phyloP scores from a whole-genome alignment of 1,140 invertebrate species.

The Penaeus vannamei region DNA sequence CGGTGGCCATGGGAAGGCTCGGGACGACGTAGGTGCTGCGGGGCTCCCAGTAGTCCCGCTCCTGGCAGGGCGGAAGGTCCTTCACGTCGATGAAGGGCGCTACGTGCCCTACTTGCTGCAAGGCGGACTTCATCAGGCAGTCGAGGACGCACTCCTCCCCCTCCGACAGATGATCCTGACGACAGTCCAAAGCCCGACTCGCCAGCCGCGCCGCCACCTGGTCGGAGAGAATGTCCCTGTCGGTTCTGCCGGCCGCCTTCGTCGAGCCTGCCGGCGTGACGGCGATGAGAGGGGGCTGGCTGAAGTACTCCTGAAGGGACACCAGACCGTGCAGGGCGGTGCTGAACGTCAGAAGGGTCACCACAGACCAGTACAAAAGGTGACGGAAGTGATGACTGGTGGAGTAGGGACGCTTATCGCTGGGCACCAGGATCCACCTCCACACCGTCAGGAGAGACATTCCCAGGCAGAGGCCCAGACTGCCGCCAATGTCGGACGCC shows the following conservation, averaged over 20 bases:
- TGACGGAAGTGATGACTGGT: not conserved
- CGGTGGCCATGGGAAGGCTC: conserved; percentile 29
- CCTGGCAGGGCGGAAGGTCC: conserved; percentile 36
- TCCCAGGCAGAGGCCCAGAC: conserved; percentile 48
- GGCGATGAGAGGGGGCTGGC: not conserved
- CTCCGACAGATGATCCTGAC: not conserved
- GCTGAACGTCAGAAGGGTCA: conserved; percentile 13
- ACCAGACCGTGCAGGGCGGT: conserved; percentile 20
- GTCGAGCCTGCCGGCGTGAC: not conserved
- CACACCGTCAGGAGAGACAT: conserved; percentile 41
- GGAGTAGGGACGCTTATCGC: not conserved
- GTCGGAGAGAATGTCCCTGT: not conserved
- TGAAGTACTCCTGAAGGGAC: conserved; percentile 11
- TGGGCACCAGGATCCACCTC: not conserved
- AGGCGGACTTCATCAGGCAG: conserved; percentile 34
- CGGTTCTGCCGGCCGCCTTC: not conserved
- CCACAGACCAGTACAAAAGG: conserved; percentile 28
- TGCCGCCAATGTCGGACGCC: conserved; percentile 50
- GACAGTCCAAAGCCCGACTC: conserved; percentile 51
- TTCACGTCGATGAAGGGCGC: conserved; percentile 45
- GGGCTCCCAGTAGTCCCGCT: not conserved
- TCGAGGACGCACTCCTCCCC: conserved; percentile 4
- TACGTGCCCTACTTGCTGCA: conserved; percentile 35
- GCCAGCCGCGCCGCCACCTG: conserved; percentile 45
- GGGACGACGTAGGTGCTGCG: conserved; percentile 39